Percentiles rank a stretch among this genome's conserved stretches.
Conservation (phyloP, 2,797 vertebrate genomes). For the Squalus acanthias region DNA sequence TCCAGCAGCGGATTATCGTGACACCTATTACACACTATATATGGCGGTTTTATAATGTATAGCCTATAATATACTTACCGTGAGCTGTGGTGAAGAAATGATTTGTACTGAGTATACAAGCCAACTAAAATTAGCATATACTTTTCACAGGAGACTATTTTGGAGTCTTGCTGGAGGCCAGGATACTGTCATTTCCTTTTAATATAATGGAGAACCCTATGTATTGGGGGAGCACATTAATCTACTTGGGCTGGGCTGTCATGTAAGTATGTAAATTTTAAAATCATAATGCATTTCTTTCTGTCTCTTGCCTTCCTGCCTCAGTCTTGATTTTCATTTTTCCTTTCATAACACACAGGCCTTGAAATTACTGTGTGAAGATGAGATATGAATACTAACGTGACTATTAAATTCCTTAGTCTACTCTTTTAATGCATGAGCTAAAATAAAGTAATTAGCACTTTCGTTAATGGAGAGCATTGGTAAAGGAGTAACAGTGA, state of each 20-base stretch:
- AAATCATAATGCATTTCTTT: not conserved
- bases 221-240: conserved; percentile 90
- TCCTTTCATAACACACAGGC: not conserved
- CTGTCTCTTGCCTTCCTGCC: not conserved
- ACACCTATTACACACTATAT: not conserved
- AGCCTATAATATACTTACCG: not conserved
- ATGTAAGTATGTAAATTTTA: conserved; percentile 67
- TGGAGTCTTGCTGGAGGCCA: conserved; percentile 86
- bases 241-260: conserved; percentile 84
- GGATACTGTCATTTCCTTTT: conserved; percentile 84
- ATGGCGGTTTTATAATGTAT: not conserved
- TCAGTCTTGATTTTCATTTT: not conserved
- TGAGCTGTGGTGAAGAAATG: not conserved
- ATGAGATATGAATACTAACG: not conserved
- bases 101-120: not conserved
- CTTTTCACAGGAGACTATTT: conserved; percentile 82
- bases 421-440: not conserved
- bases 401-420: not conserved
- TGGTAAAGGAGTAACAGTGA: not conserved
- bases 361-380: not conserved
- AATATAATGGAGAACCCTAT: conserved; percentile 82
- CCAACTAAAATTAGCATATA: not conserved
- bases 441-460: not conserved
- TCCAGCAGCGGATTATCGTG: not conserved
- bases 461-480: not conserved